Conservation (phyloP, 2,888 invertebrate species). For the Lycocerus yunnanus region DNA sequence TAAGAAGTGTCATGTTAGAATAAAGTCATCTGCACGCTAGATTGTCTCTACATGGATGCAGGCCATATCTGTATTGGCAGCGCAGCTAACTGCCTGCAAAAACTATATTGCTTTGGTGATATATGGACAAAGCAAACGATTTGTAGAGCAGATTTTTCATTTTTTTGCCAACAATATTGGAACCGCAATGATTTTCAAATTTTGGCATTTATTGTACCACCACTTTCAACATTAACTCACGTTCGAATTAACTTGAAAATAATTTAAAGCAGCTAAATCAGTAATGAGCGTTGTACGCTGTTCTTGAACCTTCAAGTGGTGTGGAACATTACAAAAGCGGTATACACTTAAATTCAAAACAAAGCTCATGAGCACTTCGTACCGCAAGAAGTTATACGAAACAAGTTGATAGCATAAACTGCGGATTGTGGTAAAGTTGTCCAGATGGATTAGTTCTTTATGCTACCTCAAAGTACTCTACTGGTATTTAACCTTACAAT, state of each 20-base stretch:
- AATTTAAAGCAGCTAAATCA: background rate
- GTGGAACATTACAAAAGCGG: background rate
- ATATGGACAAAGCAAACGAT: conserved; percentile 42
- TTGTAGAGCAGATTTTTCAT: conserved; percentile 36
- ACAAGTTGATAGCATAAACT: conserved; percentile 7
- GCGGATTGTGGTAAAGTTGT: conserved; percentile 6
- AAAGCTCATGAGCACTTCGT: conserved; percentile 3
- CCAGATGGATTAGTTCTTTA: background rate
- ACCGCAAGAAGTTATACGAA: conserved; percentile 2
- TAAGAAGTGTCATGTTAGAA: conserved; percentile 35
- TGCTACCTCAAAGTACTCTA: background rate
- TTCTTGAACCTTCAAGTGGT: background rate
- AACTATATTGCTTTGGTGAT: conserved; percentile 43
- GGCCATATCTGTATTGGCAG: conserved; percentile 40
- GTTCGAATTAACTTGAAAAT: background rate
- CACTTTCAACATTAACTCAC: background rate
- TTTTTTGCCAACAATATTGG: conserved; percentile 29
- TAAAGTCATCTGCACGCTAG: conserved; percentile 34
- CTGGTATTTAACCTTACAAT: background rate
- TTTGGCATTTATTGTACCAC: conserved; percentile 4
- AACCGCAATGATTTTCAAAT: conserved; percentile 10
- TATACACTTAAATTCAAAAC: conserved; percentile 1
- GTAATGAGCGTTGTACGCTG: background rate
- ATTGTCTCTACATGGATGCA: conserved; percentile 14
- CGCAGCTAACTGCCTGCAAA: conserved; percentile 38